These are phyloP conservation scores for Periparus ater DNA, from an alignment of 2,797 vertebrate genomes.

Conservation along the genomic window DNA sequence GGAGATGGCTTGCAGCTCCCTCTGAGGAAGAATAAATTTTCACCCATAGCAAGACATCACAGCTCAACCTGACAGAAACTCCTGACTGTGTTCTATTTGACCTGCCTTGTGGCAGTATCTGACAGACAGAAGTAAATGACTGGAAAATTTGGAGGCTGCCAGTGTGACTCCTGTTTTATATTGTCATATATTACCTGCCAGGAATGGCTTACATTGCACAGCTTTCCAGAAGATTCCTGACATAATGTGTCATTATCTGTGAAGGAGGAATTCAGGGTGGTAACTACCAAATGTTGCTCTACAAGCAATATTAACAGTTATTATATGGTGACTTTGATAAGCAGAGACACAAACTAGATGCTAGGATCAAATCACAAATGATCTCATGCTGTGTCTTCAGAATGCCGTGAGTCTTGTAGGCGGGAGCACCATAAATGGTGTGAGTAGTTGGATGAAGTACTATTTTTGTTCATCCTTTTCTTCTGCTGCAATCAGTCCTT, in stretches of 20 bases:
- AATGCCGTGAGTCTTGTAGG: not conserved
- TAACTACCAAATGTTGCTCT: not conserved
- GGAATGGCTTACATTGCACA: not conserved
- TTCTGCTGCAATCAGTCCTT: slow-evolving; percentile 39
- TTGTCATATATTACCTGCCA: not conserved
- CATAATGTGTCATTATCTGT: accelerated
- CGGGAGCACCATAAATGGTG: slow-evolving; percentile 37
- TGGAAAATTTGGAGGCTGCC: not conserved
- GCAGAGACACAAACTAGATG: not conserved
- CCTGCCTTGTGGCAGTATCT: not conserved
- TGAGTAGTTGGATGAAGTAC: slow-evolving; percentile 18
- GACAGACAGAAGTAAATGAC: not conserved
- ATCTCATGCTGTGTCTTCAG: slow-evolving; percentile 34
- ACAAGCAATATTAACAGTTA: not conserved
- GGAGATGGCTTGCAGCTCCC: not conserved
- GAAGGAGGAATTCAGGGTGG: not conserved
- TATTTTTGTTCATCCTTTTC: slow-evolving; percentile 51
- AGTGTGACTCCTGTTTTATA: not conserved
- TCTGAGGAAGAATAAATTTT: not conserved
- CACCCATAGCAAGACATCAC: not conserved
- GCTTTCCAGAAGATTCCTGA: not conserved
- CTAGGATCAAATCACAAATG: slow-evolving; percentile 34
- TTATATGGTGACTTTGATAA: not conserved
- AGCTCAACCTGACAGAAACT: not conserved
- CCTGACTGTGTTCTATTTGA: not conserved